A percentile compares a stretch with the other conserved stretches of the same genome.
Evolutionary conservation across 2,888 invertebrate species (phyloP).

Genomic region (Steinernema scapterisci): DNA sequence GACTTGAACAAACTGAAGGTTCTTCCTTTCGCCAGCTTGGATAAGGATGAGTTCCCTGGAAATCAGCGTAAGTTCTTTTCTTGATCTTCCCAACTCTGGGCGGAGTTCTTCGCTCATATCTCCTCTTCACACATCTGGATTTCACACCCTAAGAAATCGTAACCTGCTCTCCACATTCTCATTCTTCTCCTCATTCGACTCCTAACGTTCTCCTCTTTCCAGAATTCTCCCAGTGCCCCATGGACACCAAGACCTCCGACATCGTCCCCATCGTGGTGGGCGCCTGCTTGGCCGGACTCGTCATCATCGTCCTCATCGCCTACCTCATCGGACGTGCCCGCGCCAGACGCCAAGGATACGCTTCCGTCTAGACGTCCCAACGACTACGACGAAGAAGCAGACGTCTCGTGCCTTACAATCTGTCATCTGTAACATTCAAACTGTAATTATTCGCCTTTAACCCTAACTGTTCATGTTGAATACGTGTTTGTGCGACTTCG

Average conservation of each 20-base stretch:
- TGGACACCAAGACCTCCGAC: slow-evolving; percentile 72
- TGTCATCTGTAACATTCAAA: background rate
- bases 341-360: slow-evolving; percentile 65
- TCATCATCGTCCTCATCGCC: slow-evolving; percentile 86
- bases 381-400: background rate
- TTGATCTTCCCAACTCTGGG: background rate
- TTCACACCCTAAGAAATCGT: no score
- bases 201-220: background rate
- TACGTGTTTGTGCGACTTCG: slow-evolving; percentile 10
- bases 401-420: background rate
- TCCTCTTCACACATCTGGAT: no score
- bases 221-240: slow-evolving; percentile 58
- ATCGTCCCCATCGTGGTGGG: slow-evolving; percentile 96
- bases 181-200: background rate
- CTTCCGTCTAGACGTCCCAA: slow-evolving; percentile 63
- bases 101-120: no score
- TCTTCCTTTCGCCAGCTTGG: slow-evolving; percentile 52
- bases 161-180: background rate
- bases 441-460: slow-evolving; percentile 11
- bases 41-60: slow-evolving; percentile 47
- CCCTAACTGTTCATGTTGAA: background rate
- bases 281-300: slow-evolving; percentile 84
- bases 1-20: slow-evolving; percentile 52
- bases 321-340: slow-evolving; percentile 86
- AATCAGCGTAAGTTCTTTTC: slow-evolving; percentile 44